Evolutionary conservation across 1,140 invertebrate genomes (phyloP), one percentile per base, ranked within the genome.

Genomic region (Procambarus virginalis): DNA sequence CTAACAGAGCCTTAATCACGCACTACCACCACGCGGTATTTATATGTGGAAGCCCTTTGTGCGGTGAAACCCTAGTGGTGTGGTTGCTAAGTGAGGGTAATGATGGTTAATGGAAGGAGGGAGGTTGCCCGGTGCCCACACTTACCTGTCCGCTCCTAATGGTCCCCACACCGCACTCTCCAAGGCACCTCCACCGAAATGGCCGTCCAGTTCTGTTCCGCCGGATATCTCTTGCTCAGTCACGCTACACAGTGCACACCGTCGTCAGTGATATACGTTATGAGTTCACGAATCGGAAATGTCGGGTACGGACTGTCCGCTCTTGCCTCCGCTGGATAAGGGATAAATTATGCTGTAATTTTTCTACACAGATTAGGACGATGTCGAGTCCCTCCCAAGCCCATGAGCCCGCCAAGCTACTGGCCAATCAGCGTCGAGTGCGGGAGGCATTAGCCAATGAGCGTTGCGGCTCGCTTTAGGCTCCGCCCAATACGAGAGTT

Each of bases 311-410:
- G 68, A 34, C n/a, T 73, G n/a, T 73, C 82, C 58, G 60, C 77
- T 79, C 76, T 70, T 48, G 58, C 85, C 76, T 86, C 85, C 85
- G 55, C 58, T 60, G 55, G 85, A 80, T 80, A 79, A 70, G 77
- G 85, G 55, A 80, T 86, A 86, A 86, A 86, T 86, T 79, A 86
- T 51, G 85, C 55, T 86, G 55, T 86, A 60, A 86, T 86, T 86
- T 86, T 86, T 86, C 85, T 79, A 77, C 85, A 78, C 76, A 79
- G 85, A 86, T 86, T 86, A 86, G 85, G 68, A 78, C 14, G 85
- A 70, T 64, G 85, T 70, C 46, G 68, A 55, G 64, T 68, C 58
- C 60, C 64, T 45, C 64, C 58, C 80, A 48, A 49, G 14, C 76
- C 75, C 48, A 76, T 45, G 20, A 51, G 55, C 75, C 60, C 55